Evolutionary conservation across 2,113 vertebrate species (phyloP).

Genomic region (Eleginops maclovinus): DNA sequence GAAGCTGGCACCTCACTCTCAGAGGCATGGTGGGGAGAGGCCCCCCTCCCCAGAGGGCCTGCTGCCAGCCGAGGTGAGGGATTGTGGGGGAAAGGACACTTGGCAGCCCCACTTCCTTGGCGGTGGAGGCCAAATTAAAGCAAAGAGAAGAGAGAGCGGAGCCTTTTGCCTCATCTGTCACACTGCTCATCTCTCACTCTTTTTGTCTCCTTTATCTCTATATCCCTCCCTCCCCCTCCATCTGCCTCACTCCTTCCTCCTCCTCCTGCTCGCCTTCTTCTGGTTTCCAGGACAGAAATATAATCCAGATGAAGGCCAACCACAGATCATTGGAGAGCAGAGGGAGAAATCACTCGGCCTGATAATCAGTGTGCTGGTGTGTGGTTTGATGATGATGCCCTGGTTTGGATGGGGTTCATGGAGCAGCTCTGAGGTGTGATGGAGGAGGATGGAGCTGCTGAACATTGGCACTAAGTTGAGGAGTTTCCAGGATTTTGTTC

Average conservation of each 20-base stretch:
- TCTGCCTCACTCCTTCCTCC: neutral
- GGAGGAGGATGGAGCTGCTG: constrained; percentile 9
- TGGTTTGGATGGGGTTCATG: constrained; percentile 3
- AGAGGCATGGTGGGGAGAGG: constrained; percentile 67
- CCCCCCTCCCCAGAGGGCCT: constrained; percentile 81
- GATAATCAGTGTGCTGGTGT: constrained; percentile 32
- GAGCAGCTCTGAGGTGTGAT: neutral
- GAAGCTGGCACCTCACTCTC: constrained; percentile 89
- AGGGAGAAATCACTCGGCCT: constrained; percentile 35
- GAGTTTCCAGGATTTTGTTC: constrained; percentile 19
- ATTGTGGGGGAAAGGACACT: constrained; percentile 89
- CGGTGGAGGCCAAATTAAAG: constrained; percentile 88
- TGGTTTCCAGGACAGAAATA: constrained; percentile 81
- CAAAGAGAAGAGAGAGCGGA: constrained; percentile 54
- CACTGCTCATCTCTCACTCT: constrained; percentile 56
- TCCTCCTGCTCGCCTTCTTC: neutral
- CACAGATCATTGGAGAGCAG: constrained; percentile 52
- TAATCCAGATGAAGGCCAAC: constrained; percentile 87
- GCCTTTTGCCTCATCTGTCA: constrained; percentile 62
- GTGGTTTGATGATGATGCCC: constrained; percentile 12
- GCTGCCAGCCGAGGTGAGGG: constrained; percentile 84
- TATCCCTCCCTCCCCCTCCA: constrained; percentile 35
- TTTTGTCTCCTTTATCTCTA: constrained; percentile 45
- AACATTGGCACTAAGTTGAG: neutral
- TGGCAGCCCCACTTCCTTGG: constrained; percentile 91